Conservation (phyloP, 1,140 invertebrate species). For the Drosophila rufa region DNA sequence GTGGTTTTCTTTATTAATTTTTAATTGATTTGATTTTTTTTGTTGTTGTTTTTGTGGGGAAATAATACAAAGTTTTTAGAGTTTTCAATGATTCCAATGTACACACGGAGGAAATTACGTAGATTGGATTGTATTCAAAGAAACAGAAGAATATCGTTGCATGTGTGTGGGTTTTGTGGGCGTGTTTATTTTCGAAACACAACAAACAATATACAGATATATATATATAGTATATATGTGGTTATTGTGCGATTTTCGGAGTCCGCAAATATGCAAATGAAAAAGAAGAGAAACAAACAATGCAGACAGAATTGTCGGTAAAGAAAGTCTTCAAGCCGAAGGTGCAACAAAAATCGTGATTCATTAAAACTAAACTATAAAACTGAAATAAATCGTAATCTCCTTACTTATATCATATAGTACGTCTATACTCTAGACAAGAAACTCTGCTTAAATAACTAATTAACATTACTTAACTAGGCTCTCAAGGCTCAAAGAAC, state of each 20-base stretch:
- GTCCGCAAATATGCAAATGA: slow-evolving; percentile 67
- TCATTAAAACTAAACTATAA: slow-evolving; percentile 42
- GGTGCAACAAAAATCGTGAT: slow-evolving; percentile 43
- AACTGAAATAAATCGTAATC: slow-evolving; percentile 16
- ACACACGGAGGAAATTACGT: slow-evolving; percentile 51
- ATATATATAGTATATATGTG: slow-evolving; percentile 15
- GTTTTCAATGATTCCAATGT: slow-evolving; percentile 71
- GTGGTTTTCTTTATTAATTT: slow-evolving; percentile 90
- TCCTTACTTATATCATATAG: slow-evolving; percentile 38
- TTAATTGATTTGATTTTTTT: slow-evolving; percentile 40
- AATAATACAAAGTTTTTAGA: slow-evolving; percentile 79
- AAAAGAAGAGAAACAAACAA: slow-evolving; percentile 56
- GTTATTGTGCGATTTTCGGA: slow-evolving; percentile 59
- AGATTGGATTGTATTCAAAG: slow-evolving; percentile 59
- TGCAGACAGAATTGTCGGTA: slow-evolving; percentile 37
- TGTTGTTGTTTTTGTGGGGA: slow-evolving; percentile 53
- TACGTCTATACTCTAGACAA: slow-evolving; percentile 32
- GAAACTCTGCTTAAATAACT: slow-evolving; percentile 42
- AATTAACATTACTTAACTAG: slow-evolving; percentile 50
- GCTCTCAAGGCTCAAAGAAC: slow-evolving; percentile 36
- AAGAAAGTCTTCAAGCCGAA: slow-evolving; percentile 48
- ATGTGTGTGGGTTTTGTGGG: slow-evolving; percentile 32
- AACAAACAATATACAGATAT: slow-evolving; percentile 62
- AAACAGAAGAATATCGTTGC: slow-evolving; percentile 59
- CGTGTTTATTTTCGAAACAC: slow-evolving; percentile 46